A percentile compares a stretch with the other conserved stretches of the same genome.
Evolutionary conservation across 2,888 invertebrate species (phyloP).

Genomic region (Acanthosepion pharaonis): DNA sequence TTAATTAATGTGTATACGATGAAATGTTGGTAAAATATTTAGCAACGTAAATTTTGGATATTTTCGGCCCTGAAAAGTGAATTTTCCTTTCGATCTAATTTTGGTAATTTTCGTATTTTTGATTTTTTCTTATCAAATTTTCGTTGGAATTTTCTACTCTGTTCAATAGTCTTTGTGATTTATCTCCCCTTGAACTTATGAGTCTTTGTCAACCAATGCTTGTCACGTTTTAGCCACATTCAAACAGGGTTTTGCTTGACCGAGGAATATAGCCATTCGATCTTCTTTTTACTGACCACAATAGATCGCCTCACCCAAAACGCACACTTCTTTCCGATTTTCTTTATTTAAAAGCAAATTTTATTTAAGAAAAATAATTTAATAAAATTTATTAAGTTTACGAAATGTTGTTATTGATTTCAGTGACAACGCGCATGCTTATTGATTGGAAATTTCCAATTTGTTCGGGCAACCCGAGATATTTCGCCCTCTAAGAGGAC

Average conservation of each 20-base stretch:
- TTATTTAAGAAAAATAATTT: neutral
- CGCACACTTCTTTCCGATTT: neutral
- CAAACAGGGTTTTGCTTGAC: constrained; percentile 42
- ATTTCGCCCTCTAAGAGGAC: neutral
- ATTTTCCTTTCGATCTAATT: neutral
- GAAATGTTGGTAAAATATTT: neutral
- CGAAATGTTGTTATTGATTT: neutral
- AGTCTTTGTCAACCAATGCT: neutral
- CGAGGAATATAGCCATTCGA: neutral
- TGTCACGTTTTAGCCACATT: constrained; percentile 33
- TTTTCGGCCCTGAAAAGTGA: neutral
- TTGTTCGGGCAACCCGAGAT: neutral
- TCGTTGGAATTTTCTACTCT: neutral
- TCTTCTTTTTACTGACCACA: constrained; percentile 3
- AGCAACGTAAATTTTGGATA: neutral
- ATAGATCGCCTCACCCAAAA: neutral
- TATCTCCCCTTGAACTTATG: constrained; percentile 45
- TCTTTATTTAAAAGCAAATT: neutral
- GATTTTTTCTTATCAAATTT: neutral
- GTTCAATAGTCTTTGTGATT: constrained; percentile 46
- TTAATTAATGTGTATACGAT: neutral
- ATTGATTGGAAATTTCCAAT: neutral
- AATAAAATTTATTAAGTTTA: neutral
- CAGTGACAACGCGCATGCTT: neutral
- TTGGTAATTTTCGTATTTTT: neutral